phyloP scores from a whole-genome alignment of 2,113 vertebrate genomes.

The Terrapene triunguis region DNA sequence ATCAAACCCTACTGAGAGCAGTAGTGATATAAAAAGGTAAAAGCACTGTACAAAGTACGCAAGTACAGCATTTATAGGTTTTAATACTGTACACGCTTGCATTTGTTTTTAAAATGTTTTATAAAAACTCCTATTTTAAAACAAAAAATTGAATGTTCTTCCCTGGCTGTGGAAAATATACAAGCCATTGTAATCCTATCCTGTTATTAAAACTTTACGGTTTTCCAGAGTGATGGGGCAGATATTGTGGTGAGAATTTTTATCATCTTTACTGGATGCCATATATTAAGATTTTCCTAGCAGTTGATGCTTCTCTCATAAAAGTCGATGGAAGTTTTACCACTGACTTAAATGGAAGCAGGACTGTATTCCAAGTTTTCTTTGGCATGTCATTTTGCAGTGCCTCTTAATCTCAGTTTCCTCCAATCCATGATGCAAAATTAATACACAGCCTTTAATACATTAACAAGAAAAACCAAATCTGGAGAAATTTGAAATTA shows the following conservation, averaged over 20 bases:
- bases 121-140: conserved; percentile 70
- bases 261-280: background rate
- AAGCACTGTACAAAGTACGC: conserved; percentile 70
- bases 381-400: background rate
- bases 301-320: background rate
- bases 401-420: background rate
- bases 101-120: conserved; percentile 75
- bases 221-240: background rate
- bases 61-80: conserved; percentile 59
- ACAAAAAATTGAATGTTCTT: conserved; percentile 54
- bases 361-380: background rate
- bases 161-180: conserved; percentile 60
- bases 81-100: conserved; percentile 51
- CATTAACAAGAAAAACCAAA: conserved; percentile 4
- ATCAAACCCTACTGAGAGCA: conserved; percentile 73
- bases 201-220: background rate
- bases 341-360: background rate
- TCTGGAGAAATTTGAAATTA: background rate
- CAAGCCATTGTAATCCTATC: conserved; percentile 10
- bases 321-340: background rate
- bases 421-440: background rate
- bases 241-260: background rate
- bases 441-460: conserved; percentile 6
- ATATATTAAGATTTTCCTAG: background rate
- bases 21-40: conserved; percentile 72